Base-by-base conservation (phyloP, 35 echinoderm and acorn worm species). In the Apostichopus japonicus region DNA sequence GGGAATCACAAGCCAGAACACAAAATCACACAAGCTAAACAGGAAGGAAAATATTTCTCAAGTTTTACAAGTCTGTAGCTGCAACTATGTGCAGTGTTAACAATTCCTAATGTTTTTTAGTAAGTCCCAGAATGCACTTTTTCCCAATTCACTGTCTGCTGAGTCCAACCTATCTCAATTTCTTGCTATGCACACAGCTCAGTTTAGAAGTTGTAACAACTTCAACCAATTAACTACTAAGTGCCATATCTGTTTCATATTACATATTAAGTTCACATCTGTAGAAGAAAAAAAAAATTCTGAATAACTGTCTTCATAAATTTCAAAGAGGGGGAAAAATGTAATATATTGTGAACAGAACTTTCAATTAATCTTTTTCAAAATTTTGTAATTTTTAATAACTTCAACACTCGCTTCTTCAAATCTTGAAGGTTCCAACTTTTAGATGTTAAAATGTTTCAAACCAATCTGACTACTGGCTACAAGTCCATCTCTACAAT, bases 381-480 rank as follows among this genome's bases (percentile, higher is more conserved):
- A 67, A 67, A 67, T 11, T 67, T 19, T 16, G 4, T 67, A 19
- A 67, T 67, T 10, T 67, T 67, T 67, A 67, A 67, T 0, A 67
- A 67, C 11, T 67, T 15, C 11, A 67, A 19, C 5, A 44, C 33
- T 44, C 33, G 33, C 33, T 44, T 44, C 33, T 44, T 44, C 33
- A 44, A 44, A 67, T 67, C 63, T 67, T 67, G 63, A 15, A 67
- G 19, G 63, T 67, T 67, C 63, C 63, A 67, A 44, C 63, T 15
- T 15, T 67, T 67, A 67, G 63, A 67, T 67, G 63, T 15, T 67
- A 11, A 75, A 75, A 75, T 75, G 15, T 75, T 19, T 75, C 71
- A 75, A 75, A 75, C 71, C 71, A 75, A 19, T 75, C 21, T 67
- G 71, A 75, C 71, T 75, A 75, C 71, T 75, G 71, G 71, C 71